A percentile compares a stretch with the other conserved stretches of the same genome.
phyloP scores from a whole-genome alignment of 2,113 vertebrate genomes.

The Agelaius phoeniceus region DNA sequence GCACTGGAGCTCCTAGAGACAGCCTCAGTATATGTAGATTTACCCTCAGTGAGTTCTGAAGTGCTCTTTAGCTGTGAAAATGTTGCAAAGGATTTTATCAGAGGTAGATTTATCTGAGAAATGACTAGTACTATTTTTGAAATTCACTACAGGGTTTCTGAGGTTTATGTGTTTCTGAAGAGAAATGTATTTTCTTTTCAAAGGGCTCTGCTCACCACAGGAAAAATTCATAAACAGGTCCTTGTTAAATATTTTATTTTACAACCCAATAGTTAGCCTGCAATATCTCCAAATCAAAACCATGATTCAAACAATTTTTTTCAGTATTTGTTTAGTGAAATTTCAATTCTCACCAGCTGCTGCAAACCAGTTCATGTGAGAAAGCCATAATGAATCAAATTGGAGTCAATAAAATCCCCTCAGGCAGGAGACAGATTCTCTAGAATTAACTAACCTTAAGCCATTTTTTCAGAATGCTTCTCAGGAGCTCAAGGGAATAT shows the following conservation, averaged over 20 bases:
- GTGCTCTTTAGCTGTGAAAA: background rate
- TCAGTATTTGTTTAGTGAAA: background rate
- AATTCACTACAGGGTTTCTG: background rate
- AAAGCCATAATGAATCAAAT: background rate
- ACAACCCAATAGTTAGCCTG: background rate
- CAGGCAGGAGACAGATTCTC: background rate
- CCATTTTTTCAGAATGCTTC: background rate
- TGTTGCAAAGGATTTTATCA: background rate
- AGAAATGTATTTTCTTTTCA: conserved; percentile 8
- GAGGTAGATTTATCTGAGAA: background rate
- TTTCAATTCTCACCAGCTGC: background rate
- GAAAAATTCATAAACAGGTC: background rate
- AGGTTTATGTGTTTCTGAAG: background rate
- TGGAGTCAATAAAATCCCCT: background rate
- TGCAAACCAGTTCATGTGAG: background rate
- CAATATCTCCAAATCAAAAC: background rate
- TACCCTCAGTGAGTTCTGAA: background rate
- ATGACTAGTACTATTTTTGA: background rate
- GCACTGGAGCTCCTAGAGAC: background rate
- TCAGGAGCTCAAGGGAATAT: background rate
- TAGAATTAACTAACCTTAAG: background rate
- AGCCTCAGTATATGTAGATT: background rate
- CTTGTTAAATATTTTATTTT: background rate
- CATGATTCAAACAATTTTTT: background rate
- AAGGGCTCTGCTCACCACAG: background rate